Percentiles rank a stretch among this genome's conserved stretches.
Evolutionary conservation across 2,797 vertebrate genomes (phyloP).

Genomic region (Argentina silus): DNA sequence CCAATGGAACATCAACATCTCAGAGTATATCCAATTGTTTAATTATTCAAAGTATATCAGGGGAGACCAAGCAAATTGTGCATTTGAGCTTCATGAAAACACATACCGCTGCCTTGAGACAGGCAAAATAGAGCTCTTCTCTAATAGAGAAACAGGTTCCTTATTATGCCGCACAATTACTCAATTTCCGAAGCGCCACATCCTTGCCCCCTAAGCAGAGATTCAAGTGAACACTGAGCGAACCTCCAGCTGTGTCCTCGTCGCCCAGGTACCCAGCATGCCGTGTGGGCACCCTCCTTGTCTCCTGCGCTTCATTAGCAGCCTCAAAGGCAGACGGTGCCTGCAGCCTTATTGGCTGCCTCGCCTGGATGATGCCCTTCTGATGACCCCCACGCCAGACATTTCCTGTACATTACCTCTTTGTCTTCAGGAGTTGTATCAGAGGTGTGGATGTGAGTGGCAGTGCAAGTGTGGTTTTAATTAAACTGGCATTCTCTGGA

Average conservation of each 20-base stretch:
- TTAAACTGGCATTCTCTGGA: conserved; percentile 47
- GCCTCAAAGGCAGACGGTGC: conserved; percentile 58
- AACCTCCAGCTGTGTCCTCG: conserved; percentile 29
- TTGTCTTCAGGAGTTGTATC: conserved; percentile 47
- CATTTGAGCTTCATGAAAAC: neutral
- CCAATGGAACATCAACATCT: neutral
- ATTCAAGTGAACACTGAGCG: neutral
- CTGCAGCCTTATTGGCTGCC: conserved; percentile 60
- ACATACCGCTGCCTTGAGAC: conserved; percentile 34
- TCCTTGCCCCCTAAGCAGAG: conserved; percentile 40
- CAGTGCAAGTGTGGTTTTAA: conserved; percentile 44
- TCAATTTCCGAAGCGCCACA: conserved; percentile 50
- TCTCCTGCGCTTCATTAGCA: conserved; percentile 62
- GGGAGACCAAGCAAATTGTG: neutral
- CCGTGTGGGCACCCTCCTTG: conserved; percentile 41
- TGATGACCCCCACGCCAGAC: conserved; percentile 61
- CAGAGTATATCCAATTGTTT: no score
- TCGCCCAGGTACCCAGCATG: conserved; percentile 56
- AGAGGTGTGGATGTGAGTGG: conserved; percentile 54
- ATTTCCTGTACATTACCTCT: conserved; percentile 60
- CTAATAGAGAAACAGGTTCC: conserved; percentile 56
- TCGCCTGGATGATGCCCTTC: conserved; percentile 59
- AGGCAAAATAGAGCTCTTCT: conserved; percentile 28
- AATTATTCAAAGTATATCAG: no score
- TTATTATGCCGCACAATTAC: conserved; percentile 54